phyloP scores from a whole-genome alignment of 2,797 vertebrate genomes.

The Phataginus tetradactyla region DNA sequence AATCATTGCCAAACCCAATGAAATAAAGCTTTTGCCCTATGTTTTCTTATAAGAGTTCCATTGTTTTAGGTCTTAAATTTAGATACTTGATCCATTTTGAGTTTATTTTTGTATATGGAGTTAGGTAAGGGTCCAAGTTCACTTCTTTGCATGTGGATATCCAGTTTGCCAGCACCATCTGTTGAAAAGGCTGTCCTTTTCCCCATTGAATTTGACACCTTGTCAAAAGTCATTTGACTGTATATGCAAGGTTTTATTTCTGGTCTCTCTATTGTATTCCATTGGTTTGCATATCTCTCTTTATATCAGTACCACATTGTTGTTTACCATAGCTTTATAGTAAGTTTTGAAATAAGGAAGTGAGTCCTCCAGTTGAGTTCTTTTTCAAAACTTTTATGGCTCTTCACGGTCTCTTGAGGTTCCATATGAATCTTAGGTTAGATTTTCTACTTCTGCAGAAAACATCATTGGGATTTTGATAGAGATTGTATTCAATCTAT shows the following conservation, averaged over 20 bases:
- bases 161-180: not conserved
- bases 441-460: not conserved
- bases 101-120: not conserved
- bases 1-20: not conserved
- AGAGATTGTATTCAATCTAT: not conserved
- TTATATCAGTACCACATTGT: not conserved
- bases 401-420: not conserved
- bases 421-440: not conserved
- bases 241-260: not conserved
- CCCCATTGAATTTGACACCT: not conserved
- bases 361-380: not conserved
- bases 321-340: not conserved
- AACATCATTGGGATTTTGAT: not conserved
- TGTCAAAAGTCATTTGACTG: not conserved
- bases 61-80: not conserved
- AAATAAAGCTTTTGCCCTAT: not conserved
- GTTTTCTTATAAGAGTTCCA: not conserved
- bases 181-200: not conserved
- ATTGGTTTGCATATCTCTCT: not conserved
- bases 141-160: not conserved
- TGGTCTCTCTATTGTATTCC: not conserved
- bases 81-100: not conserved
- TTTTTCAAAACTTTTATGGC: not conserved
- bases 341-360: not conserved
- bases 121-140: not conserved